phyloP scores from a whole-genome alignment of 2,797 vertebrate species.

The Nyctibius grandis region DNA sequence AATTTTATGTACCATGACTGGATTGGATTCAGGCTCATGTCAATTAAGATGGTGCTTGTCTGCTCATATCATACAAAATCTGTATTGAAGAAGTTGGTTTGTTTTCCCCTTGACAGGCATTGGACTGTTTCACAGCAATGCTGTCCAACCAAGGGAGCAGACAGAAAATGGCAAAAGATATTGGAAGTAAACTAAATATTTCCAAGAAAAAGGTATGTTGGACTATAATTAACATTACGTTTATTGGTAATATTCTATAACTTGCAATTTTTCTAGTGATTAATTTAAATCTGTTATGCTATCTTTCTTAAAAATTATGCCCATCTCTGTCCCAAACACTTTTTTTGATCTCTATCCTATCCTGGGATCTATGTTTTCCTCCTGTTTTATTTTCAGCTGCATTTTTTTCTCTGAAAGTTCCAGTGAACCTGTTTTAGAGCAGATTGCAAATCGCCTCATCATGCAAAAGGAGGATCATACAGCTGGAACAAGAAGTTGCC shows the following conservation, averaged over 20 bases:
- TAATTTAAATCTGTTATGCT: background rate
- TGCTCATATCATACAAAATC: background rate
- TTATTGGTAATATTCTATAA: background rate
- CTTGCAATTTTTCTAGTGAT: background rate
- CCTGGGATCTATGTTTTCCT: background rate
- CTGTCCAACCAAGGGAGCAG: constrained; percentile 80
- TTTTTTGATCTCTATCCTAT: background rate
- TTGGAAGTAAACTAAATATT: constrained; percentile 94
- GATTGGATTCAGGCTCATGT: background rate
- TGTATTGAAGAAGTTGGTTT: background rate
- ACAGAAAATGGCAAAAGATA: constrained; percentile 88
- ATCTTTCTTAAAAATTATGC: background rate
- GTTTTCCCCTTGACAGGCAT: constrained; percentile 77
- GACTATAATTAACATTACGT: background rate
- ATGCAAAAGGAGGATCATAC: background rate
- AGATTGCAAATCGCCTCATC: background rate
- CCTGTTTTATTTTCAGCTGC: background rate
- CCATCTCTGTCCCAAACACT: background rate
- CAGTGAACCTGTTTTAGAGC: background rate
- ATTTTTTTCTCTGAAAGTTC: background rate
- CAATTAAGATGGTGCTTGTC: background rate
- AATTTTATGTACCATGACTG: background rate
- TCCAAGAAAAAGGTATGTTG: constrained; percentile 89
- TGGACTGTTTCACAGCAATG: constrained; percentile 98
- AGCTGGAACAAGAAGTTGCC: background rate